Evolutionary conservation across 1,140 invertebrate genomes (phyloP), one percentile per base, ranked within the genome.

Genomic region (Drosophila takahashii): DNA sequence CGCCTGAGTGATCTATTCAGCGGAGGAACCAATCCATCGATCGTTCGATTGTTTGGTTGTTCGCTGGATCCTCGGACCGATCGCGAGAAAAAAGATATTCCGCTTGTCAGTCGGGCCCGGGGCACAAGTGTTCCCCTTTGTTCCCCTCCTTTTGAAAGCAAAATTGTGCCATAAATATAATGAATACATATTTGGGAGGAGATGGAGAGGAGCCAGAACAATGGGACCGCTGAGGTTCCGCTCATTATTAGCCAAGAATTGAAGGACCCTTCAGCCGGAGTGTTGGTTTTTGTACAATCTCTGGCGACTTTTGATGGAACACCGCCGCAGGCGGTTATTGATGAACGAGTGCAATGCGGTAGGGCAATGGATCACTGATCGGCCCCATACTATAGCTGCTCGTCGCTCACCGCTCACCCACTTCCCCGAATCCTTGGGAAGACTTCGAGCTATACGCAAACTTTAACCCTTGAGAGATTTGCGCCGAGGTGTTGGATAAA

Each of bases 121-220:
- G 53, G 58, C 70, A 78, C 73, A 89, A 89, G 84, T 89, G 84
- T 75, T 86, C 77, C 76, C 66, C 51, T 79, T 53, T 70, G 60
- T 66, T 70, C 27, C 22, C 34, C 22, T 47, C 41, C 42, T 42
- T 72, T 66, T 66, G 72, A 74, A 89, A 69, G 67, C 47, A 75
- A 81, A 90, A 81, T 75, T 90, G 77, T 89, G 80, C 85, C 85
- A 89, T 90, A 89, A 89, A 89, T 89, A 90, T 71, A 89, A 84
- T 84, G 76, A 89, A 72, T 57, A 86, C 84, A 83, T 77, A 60
- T 65, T 18, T 50, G 54, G 34, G 34, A 59, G 39, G 39, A 4
- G 37, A 7, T 37, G 37, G 45, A 27, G 62, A 29, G 50, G 37
- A 27, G 42, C 37, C 34, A 89, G 61, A 83, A 79, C 64, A 77